Evolutionary conservation across 2,797 vertebrate genomes (phyloP).

Genomic region (Gymnothorax javanicus): DNA sequence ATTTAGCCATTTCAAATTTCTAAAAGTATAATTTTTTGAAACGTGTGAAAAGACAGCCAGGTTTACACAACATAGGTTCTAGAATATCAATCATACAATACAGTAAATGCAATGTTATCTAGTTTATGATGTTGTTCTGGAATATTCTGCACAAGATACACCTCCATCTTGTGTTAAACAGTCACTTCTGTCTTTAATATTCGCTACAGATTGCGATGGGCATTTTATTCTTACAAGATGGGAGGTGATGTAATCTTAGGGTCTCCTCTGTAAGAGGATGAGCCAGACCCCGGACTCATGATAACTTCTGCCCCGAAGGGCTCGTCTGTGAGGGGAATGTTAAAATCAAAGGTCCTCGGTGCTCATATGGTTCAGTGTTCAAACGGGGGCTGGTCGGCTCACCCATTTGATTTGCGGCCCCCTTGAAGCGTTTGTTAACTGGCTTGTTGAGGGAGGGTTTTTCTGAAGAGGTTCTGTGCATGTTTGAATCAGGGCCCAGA

Average conservation of each 20-base stretch:
- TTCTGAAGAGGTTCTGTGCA: constrained; percentile 43
- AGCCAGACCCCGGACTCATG: not conserved
- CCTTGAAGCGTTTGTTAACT: constrained; percentile 44
- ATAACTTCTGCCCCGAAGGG: not conserved
- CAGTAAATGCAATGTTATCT: not conserved
- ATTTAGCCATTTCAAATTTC: not conserved
- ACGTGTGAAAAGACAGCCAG: not conserved
- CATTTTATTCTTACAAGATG: not conserved
- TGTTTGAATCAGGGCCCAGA: constrained; percentile 43
- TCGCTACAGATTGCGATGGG: not conserved
- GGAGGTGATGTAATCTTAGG: not conserved
- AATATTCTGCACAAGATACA: not conserved
- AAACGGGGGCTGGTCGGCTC: constrained; percentile 29
- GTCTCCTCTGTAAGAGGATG: not conserved
- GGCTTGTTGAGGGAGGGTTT: constrained; percentile 37
- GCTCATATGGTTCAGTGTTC: not conserved
- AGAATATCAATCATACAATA: not conserved
- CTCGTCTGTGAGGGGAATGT: not conserved
- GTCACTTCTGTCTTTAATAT: not conserved
- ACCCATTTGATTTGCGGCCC: constrained; percentile 20
- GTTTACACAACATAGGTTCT: not conserved
- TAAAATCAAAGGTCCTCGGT: constrained; percentile 29
- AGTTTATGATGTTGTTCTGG: not conserved
- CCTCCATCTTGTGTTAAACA: not conserved
- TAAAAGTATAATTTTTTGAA: not conserved